These are phyloP conservation scores for Pelodytes ibericus DNA, from an alignment of 2,797 vertebrate genomes.

Conservation along the genomic window DNA sequence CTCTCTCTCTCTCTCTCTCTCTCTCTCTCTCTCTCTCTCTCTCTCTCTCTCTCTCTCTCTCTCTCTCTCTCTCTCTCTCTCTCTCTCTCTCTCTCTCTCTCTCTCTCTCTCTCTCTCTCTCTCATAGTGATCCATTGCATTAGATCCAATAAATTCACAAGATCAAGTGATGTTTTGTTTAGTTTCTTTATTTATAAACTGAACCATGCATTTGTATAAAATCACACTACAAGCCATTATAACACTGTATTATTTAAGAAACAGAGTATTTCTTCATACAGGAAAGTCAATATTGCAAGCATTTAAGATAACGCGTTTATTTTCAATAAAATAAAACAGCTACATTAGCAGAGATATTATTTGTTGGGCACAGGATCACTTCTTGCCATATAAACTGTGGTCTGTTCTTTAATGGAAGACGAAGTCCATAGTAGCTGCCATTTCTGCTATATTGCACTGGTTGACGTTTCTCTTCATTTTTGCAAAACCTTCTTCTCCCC, in stretches of 20 bases:
- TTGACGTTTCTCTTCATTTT: constrained; percentile 21
- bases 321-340: not conserved
- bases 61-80: constrained; percentile 9
- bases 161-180: too few species aligned
- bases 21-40: constrained; percentile 15
- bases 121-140: not conserved
- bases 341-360: not conserved
- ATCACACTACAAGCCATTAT: not conserved
- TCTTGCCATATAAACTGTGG: too few species aligned
- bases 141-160: too few species aligned
- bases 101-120: not conserved
- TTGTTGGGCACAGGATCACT: not conserved
- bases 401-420: not conserved
- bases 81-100: constrained; percentile 7
- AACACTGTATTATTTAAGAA: too few species aligned
- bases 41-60: constrained; percentile 21
- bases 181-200: not conserved
- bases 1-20: constrained; percentile 16
- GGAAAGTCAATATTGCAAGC: not conserved
- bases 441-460: constrained; percentile 7
- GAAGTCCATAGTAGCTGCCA: constrained; percentile 20
- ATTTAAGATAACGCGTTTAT: too few species aligned
- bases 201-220: not conserved
- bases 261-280: not conserved
- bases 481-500: not conserved